Conservation (phyloP, 1,140 invertebrate species). For the Bombus pyrosoma region DNA sequence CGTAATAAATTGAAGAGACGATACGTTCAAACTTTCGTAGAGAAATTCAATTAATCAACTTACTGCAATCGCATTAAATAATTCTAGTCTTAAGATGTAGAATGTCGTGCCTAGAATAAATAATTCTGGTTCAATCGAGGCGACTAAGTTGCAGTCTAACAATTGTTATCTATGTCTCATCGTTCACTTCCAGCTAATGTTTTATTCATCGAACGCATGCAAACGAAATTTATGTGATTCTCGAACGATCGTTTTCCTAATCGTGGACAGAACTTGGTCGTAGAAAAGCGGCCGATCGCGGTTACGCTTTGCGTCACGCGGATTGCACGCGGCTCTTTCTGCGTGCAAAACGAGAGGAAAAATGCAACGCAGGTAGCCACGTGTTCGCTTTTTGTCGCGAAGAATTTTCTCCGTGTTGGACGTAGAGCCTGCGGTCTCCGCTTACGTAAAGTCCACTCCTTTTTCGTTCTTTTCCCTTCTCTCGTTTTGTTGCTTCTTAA, state of each 20-base stretch:
- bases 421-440: not conserved
- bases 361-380: constrained; percentile 16
- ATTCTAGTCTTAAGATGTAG: too few relatives aligned
- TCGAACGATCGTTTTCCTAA: not conserved
- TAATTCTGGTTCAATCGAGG: not conserved
- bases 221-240: constrained; percentile 1
- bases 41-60: too few relatives aligned
- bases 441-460: constrained; percentile 32
- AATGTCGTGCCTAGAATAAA: not conserved
- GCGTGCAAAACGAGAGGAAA: constrained; percentile 6
- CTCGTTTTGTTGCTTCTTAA: not conserved
- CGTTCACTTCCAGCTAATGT: not conserved
- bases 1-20: too few relatives aligned
- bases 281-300: not conserved
- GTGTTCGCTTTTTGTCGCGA: constrained; percentile 32
- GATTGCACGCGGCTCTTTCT: not conserved
- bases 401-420: constrained; percentile 25
- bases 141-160: not conserved
- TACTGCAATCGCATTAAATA: too few relatives aligned
- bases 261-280: not conserved
- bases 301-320: constrained; percentile 15
- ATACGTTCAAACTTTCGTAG: too few relatives aligned
- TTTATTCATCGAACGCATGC: constrained; percentile 12
- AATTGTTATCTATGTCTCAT: not conserved
- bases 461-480: not conserved